phyloP scores from a whole-genome alignment of 2,888 invertebrate species.

The Rhagonycha lutea region DNA sequence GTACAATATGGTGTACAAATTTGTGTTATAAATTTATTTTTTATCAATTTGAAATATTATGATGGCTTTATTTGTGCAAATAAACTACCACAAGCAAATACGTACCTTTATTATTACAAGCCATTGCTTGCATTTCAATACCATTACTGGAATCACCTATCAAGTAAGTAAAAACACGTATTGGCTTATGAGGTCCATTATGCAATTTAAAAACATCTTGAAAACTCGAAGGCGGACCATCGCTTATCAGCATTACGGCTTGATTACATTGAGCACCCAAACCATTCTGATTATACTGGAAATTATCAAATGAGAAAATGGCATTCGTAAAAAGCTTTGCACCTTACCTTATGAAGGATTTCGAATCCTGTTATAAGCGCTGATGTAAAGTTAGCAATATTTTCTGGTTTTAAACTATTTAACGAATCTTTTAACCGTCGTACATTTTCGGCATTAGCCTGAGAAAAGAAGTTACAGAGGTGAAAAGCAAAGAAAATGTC shows the following conservation, averaged over 20 bases:
- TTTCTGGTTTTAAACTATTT: slow-evolving; percentile 72
- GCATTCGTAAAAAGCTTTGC: slow-evolving; percentile 11
- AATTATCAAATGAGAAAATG: slow-evolving; percentile 20
- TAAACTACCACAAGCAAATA: background rate
- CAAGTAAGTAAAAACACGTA: slow-evolving; percentile 94
- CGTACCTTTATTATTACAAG: slow-evolving; percentile 94
- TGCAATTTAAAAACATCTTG: slow-evolving; percentile 70
- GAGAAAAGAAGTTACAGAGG: slow-evolving; percentile 35
- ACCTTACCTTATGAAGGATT: slow-evolving; percentile 78
- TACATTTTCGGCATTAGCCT: slow-evolving; percentile 83
- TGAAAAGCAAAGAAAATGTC: background rate
- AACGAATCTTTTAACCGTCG: slow-evolving; percentile 79
- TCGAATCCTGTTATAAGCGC: slow-evolving; percentile 93
- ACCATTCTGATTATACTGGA: slow-evolving; percentile 78
- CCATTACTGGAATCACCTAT: slow-evolving; percentile 91
- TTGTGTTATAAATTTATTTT: background rate
- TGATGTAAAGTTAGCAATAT: slow-evolving; percentile 89
- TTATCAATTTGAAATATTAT: too few species aligned
- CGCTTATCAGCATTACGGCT: slow-evolving; percentile 96
- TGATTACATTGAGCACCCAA: slow-evolving; percentile 95
- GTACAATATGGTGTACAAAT: background rate
- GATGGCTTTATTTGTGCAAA: background rate
- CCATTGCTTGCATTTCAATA: slow-evolving; percentile 89
- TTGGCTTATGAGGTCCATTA: slow-evolving; percentile 93
- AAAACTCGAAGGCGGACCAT: slow-evolving; percentile 79